phyloP scores from a whole-genome alignment of 2,888 invertebrate species.

The Pyrgus malvae region DNA sequence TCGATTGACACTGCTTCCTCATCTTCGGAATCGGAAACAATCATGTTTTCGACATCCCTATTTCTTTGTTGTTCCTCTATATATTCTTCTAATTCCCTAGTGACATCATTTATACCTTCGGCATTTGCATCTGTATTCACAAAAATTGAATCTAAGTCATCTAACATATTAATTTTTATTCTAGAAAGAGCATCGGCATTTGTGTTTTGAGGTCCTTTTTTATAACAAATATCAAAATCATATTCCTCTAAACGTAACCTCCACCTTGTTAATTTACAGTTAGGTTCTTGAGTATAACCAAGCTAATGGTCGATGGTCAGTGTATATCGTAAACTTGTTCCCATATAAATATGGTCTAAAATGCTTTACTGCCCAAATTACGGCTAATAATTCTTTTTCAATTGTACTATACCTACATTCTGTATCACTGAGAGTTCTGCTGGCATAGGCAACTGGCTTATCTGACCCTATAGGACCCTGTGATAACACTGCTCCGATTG shows the following conservation, averaged over 20 bases:
- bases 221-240: constrained; percentile 13
- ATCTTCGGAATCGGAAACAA: background rate
- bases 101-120: background rate
- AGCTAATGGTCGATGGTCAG: no score
- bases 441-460: constrained; percentile 16
- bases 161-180: constrained; percentile 28
- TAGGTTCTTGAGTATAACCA: constrained; percentile 5
- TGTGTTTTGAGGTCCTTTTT: constrained; percentile 22
- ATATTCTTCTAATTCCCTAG: background rate
- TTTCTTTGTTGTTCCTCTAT: background rate
- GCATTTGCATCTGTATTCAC: no score
- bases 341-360: no score
- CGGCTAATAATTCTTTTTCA: no score
- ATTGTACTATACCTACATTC: constrained; percentile 26
- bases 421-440: constrained; percentile 14
- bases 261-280: background rate
- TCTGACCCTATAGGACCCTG: constrained; percentile 32
- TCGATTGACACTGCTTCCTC: background rate
- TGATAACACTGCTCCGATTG: constrained; percentile 32
- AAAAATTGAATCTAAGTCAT: background rate
- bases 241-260: background rate
- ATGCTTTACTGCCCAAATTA: no score
- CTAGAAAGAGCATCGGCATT: constrained; percentile 34
- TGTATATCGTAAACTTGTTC: no score
- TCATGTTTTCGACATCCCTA: background rate